phyloP scores from a whole-genome alignment of 2,888 invertebrate genomes.

The Thereva unica region DNA sequence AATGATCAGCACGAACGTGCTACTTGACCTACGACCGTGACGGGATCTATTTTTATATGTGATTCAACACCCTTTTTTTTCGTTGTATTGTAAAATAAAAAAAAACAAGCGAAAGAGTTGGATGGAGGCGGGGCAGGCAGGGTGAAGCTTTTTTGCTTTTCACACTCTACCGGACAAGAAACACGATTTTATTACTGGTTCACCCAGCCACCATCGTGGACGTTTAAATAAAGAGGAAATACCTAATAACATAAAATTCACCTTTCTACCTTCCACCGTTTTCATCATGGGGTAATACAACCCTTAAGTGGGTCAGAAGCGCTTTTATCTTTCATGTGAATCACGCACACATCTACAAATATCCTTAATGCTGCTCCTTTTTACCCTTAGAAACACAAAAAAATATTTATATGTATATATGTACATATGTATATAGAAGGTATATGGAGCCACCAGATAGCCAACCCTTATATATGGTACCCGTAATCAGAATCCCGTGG shows the following conservation, averaged over 20 bases:
- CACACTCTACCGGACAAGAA: slow-evolving; percentile 1
- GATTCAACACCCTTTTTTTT: not conserved
- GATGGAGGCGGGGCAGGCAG: not conserved
- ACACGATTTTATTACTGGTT: slow-evolving; percentile 10
- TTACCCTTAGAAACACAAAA: not conserved
- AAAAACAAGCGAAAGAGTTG: not conserved
- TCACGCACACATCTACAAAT: slow-evolving; percentile 15
- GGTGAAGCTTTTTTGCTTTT: slow-evolving; percentile 1
- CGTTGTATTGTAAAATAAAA: not conserved
- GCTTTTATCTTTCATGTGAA: slow-evolving; percentile 14
- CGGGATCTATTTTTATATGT: slow-evolving; percentile 13
- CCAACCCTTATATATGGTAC: not conserved
- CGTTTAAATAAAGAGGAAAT: slow-evolving; percentile 13
- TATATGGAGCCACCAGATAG: not conserved
- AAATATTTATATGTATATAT: no score
- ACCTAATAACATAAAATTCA: slow-evolving; percentile 24
- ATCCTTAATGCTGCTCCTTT: not conserved
- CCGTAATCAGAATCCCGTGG: slow-evolving; percentile 3
- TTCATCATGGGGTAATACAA: slow-evolving; percentile 2
- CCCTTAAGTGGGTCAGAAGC: slow-evolving; percentile 26
- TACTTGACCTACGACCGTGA: slow-evolving; percentile 11
- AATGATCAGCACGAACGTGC: not conserved
- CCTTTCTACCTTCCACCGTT: slow-evolving; percentile 16
- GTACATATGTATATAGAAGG: no score
- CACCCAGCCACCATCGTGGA: not conserved